These are phyloP conservation scores for Coreius guichenoti DNA, from an alignment of 2,797 vertebrate genomes.

Conservation along the genomic window DNA sequence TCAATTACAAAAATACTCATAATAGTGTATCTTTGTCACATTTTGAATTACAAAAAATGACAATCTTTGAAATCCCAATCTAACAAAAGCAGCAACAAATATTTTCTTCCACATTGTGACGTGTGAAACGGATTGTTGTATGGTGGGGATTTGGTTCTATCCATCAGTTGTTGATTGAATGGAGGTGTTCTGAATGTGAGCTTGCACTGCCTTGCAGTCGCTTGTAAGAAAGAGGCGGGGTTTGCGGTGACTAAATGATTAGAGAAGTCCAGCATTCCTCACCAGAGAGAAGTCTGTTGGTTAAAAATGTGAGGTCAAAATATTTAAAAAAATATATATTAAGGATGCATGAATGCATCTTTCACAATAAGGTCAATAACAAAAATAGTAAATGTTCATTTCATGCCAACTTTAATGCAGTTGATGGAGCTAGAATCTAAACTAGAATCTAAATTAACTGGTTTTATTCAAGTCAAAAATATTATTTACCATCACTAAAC, in stretches of 20 bases:
- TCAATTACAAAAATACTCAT: neutral
- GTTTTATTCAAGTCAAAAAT: no score
- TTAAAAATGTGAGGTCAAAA: no score
- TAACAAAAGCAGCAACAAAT: neutral
- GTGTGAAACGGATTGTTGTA: neutral
- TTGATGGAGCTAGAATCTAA: no score
- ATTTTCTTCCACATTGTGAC: neutral
- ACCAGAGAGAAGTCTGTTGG: neutral
- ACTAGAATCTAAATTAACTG: no score
- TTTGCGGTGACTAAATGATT: neutral
- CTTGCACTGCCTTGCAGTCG: neutral
- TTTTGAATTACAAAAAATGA: neutral
- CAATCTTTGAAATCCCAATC: neutral
- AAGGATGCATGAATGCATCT: neutral
- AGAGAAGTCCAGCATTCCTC: neutral
- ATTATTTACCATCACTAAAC: no score
- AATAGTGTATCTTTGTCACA: neutral
- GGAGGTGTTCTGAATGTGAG: neutral
- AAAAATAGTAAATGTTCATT: neutral
- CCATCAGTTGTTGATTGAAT: neutral
- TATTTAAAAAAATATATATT: no score
- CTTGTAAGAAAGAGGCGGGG: neutral
- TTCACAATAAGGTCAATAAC: neutral
- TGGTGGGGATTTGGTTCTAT: neutral
- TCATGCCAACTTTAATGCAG: neutral